Base-by-base conservation (phyloP, 2,797 vertebrate genomes). In the Alexandromys oeconomus region DNA sequence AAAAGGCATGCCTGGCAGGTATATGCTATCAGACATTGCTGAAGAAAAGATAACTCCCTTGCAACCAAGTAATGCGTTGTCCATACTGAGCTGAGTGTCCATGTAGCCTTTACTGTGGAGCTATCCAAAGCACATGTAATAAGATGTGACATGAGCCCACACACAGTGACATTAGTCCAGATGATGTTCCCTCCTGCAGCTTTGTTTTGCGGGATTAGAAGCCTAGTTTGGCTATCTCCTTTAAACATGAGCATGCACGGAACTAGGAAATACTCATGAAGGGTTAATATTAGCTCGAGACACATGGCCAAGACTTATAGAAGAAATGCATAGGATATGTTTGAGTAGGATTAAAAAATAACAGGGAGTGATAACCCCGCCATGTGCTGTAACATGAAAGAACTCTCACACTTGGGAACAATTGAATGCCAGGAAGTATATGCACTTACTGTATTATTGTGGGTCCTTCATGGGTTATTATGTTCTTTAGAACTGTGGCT, bases 301-400 rank as follows among this genome's bases (percentile, higher is more conserved):
- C 93, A 15, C 69, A 85, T 93, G 81, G 76, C 78, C 59, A 79
- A 48, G 87, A 90, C 69, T 89, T 96, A 37, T 82, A 80, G 71
- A 93, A 86, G 40, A 87, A 96, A 86, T 74, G 63, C n/a, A 82
- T 61, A 87, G 69, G 79, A 80, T 89, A 82, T 91, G 43, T 79
- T 76, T 87, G 57, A 85, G 87, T 80, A 29, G n/a, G 91, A 15
- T 71, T 85, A 69, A 90, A 65, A 17, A 85, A 63, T n/a, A 63
- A 48, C 21, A 23, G 67, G 59, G 46, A 14, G 46, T 73, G 43
- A 46, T 48, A 85, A 59, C 74, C 71, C 88, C 80, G 46, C 82
- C 27, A 7, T 80, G 43, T 79, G 81, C 67, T 59, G 31, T 87
- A 57, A 63, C 43, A 31, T 61, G 91, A 92, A 96, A 96, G 71